Evolutionary conservation across 2,797 vertebrate species (phyloP), one percentile per base, ranked within the genome.

Genomic region (Rhinatrema bivittatum): DNA sequence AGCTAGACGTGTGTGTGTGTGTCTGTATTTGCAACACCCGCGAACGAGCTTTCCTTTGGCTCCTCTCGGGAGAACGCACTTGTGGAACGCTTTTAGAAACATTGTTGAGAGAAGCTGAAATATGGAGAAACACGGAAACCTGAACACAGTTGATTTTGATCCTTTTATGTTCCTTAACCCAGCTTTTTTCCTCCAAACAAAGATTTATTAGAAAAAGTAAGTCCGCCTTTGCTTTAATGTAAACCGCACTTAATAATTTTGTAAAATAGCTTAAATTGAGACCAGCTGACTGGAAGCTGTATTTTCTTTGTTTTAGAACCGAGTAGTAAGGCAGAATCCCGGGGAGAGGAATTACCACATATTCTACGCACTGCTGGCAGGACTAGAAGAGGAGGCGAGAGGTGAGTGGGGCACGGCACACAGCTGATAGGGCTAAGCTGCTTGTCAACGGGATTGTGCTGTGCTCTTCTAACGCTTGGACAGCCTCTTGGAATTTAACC

Each of bases 281-380:
- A 17, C n/a, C 20, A 31, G 23, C 41, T 60, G 38, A 62, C 16
- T 42, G 15, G 26, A 36, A 56, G 42, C 42, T 46, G 66, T 52
- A 16, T 49, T 62, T 64, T 6, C 53, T 58, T 63, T 17, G 15
- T 43, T 21, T 29, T 45, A 99, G 95, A 99, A 97, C 63, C 91
- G 94, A 29, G 94, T 99, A 50, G 94, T 98, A 37, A 84, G 94
- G 22, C 95, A 98, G 70, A 99, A 98, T 60, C 93, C 92, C 0
- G 91, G 91, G 21, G 94, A 98, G 70, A 89, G 94, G 55, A 99
- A 97, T 84, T 99, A 93, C 64, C 95, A 99, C 82, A 86, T 99
- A 46, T 99, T 99, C 73, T 99, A 99, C 26, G 93, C 93, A 31
- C 78, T 99, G 70, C 76, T 97, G 72, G 87, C 90, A 13, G 96